A percentile compares a stretch with the other conserved stretches of the same genome.
Evolutionary conservation across 2,113 vertebrate species (phyloP).

Genomic region (Zapus hudsonius): DNA sequence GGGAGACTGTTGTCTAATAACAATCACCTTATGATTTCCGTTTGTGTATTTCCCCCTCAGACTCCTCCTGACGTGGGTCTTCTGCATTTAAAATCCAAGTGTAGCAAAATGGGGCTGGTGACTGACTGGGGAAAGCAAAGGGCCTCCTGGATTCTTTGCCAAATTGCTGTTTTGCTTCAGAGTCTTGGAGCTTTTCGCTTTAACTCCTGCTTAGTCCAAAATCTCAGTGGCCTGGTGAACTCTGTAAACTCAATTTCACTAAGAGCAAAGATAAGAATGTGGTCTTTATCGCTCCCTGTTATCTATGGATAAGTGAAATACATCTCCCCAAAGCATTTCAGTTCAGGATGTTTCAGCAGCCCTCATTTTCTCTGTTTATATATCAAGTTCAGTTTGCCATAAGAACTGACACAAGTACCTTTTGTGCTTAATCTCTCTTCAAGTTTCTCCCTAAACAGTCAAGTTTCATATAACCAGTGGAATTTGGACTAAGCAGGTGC

Average conservation of each 20-base stretch:
- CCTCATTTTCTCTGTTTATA: constrained; percentile 39
- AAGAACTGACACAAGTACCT: constrained; percentile 37
- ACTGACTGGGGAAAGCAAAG: background rate
- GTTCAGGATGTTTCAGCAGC: constrained; percentile 26
- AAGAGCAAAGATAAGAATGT: constrained; percentile 15
- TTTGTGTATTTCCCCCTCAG: background rate
- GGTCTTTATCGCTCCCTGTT: constrained; percentile 24
- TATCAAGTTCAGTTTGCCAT: constrained; percentile 47
- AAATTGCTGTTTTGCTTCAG: constrained; percentile 30
- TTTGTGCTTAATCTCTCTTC: constrained; percentile 59
- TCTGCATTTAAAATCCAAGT: background rate
- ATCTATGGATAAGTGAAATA: constrained; percentile 39
- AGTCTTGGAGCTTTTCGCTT: constrained; percentile 33
- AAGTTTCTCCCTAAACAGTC: constrained; percentile 55
- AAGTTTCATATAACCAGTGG: constrained; percentile 34
- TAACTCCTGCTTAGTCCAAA: background rate
- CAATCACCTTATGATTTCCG: constrained; percentile 39
- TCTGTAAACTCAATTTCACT: constrained; percentile 14
- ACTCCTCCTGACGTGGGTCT: background rate
- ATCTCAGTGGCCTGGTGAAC: constrained; percentile 26
- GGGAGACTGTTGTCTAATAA: background rate
- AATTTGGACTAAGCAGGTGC: constrained; percentile 52
- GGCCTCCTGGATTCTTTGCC: constrained; percentile 5
- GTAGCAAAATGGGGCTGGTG: background rate
- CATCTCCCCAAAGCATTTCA: constrained; percentile 37